Percentiles rank a stretch among this genome's conserved stretches.
These are phyloP conservation scores for Sabatieria punctata DNA, from an alignment of 2,888 invertebrate genomes.

Conservation along the genomic window DNA sequence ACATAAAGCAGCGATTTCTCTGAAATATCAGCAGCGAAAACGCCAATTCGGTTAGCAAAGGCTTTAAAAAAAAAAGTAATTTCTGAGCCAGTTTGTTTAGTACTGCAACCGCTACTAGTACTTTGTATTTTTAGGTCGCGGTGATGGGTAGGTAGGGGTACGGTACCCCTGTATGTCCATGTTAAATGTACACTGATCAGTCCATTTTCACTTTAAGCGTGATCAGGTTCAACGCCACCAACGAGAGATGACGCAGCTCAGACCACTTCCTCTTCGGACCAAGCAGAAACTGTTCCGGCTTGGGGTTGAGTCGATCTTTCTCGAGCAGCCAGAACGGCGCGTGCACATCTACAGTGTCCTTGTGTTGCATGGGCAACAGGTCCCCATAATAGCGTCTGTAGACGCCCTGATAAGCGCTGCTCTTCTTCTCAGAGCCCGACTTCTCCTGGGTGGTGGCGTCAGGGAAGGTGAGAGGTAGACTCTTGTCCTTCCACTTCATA, in stretches of 20 bases:
- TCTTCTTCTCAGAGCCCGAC: background rate
- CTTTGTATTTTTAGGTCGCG: too few relatives aligned
- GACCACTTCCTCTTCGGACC: background rate
- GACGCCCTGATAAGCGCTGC: background rate
- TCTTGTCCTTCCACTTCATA: too few relatives aligned
- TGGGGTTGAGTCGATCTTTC: background rate
- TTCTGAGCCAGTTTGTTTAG: too few relatives aligned
- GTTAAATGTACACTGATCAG: too few relatives aligned
- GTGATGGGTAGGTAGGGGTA: too few relatives aligned
- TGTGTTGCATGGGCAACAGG: background rate
- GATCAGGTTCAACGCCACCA: constrained; percentile 1
- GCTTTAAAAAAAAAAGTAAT: too few relatives aligned
- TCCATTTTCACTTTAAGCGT: background rate
- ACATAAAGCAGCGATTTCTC: too few relatives aligned
- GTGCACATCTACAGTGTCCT: background rate
- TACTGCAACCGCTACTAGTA: too few relatives aligned
- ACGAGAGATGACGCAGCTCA: background rate
- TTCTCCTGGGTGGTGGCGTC: background rate
- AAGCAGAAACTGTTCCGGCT: background rate
- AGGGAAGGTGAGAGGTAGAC: background rate
- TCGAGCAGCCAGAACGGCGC: background rate
- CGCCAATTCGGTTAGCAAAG: too few relatives aligned
- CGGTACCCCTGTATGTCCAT: too few relatives aligned
- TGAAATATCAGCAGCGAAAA: too few relatives aligned
- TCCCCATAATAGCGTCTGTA: background rate